Evolutionary conservation across 2,797 vertebrate species (phyloP).

Genomic region (Arrhamphus sclerolepis): DNA sequence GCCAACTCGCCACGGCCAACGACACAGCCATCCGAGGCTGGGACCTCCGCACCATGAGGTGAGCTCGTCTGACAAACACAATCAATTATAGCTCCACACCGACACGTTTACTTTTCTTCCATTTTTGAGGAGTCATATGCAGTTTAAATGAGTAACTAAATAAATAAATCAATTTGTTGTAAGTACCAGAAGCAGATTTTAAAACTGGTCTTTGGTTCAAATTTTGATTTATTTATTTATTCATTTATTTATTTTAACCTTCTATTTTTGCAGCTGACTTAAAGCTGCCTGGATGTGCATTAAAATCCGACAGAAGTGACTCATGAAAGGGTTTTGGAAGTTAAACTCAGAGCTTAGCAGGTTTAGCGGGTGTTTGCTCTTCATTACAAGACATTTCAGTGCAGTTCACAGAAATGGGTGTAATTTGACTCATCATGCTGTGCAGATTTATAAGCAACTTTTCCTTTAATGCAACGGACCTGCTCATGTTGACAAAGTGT

Average conservation of each 20-base stretch:
- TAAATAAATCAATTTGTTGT: neutral
- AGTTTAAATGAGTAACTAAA: too few species aligned
- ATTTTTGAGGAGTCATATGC: neutral
- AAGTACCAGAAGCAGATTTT: slow-evolving; percentile 12
- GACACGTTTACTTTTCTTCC: neutral
- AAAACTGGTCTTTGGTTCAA: slow-evolving; percentile 5
- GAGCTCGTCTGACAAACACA: slow-evolving; percentile 42
- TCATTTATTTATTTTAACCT: slow-evolving; percentile 4
- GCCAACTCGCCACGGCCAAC: slow-evolving; percentile 94
- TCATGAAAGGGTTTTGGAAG: slow-evolving; percentile 30
- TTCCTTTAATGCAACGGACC: neutral
- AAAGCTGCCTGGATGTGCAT: slow-evolving; percentile 14
- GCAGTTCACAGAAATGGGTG: slow-evolving; percentile 17
- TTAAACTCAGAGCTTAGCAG: slow-evolving; percentile 41
- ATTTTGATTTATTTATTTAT: slow-evolving; percentile 1
- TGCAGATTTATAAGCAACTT: slow-evolving; percentile 19
- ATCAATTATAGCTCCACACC: neutral
- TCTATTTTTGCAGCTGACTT: slow-evolving; percentile 24
- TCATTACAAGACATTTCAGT: slow-evolving; percentile 41
- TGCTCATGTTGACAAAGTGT: neutral
- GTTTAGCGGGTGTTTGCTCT: slow-evolving; percentile 44
- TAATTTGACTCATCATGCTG: slow-evolving; percentile 40
- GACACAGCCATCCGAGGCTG: slow-evolving; percentile 92
- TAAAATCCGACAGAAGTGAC: slow-evolving; percentile 51
- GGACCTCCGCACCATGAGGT: slow-evolving; percentile 97